Evolutionary conservation across 2,113 vertebrate species (phyloP), one percentile per base, ranked within the genome.

Genomic region (Pachypanchax playfairii): DNA sequence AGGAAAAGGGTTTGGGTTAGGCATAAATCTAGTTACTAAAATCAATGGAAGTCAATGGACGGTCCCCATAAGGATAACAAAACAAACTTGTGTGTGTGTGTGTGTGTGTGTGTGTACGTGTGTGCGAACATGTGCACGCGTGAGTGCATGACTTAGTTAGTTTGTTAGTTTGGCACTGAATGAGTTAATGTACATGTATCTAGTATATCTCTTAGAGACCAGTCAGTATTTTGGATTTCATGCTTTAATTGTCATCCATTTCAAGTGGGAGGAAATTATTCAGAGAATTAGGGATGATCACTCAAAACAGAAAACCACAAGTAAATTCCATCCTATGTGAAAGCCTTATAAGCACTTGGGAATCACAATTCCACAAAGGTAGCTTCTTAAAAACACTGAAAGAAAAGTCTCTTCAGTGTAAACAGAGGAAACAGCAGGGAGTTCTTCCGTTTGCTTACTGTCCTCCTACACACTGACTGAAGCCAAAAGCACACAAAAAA

Each of bases 391-490:
- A 69, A 33, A 65, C 21, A n/a, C 49, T 64, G 49, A 41, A 59
- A 59, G 48, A 18, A n/a, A 63, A 3, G 29, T 68, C 53, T 54
- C 50, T 42, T n/a, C 28, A 55, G 59, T 72, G 63, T 80, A 75
- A 86, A 85, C 50, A 62, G 57, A 29, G 75, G 66, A 7, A 41
- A 42, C 75, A 55, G 56, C 1, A 49, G 64, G 70, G 59, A 74
- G 71, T 64, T 59, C 3, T 44, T 44, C 22, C 43, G 43, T 53
- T 25, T 57, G 36, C 61, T 62, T 33, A 12, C 17, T 22, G 41
- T 72, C 66, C 75, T 73, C 68, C 71, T 47, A 47, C 77, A 47
- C 65, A 55, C 28, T 26, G 2, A 62, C 28, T 5, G 0, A 46
- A 65, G 69, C 76, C 65, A 75, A 77, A 65, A 64, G 55, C 53